Base-by-base conservation (phyloP, 2,888 invertebrate species). In the Latrodectus hesperus region DNA sequence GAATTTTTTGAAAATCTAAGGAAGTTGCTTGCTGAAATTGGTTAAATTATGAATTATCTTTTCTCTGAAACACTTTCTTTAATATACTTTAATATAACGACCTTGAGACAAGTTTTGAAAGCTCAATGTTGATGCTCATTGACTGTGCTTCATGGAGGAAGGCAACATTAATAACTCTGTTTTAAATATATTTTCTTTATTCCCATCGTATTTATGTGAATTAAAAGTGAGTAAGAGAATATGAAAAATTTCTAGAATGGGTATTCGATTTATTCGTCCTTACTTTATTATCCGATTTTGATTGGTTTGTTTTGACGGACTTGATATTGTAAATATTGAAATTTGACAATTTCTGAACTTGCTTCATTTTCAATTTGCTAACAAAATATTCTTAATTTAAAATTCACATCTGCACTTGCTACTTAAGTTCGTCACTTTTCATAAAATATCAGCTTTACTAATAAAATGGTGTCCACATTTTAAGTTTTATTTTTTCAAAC, bases 101-200 rank as follows among this genome's bases (percentile, higher is more conserved):
- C 86, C 86, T 87, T 87, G 86, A 81, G 81, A 87, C 86, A 81
- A 76, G 79, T 80, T 87, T 84, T 74, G 86, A 73, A 81, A 49
- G 65, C 84, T 81, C 81, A 73, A 81, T 87, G 86, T 87, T 87
- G 85, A 85, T 79, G 86, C 51, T 49, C 86, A 86, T 72, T 77
- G 81, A 81, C 81, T 72, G 53, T 64, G 77, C 86, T 87, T 87
- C 86, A 87, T 87, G 86, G 86, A 87, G 81, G 81, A 73, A 77
- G 77, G 52, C 86, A 87, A 53, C 70, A 60, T 71, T 87, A 64
- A 67, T 77, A 67, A 53, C 73, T 87, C 77, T 65, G 77, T 53
- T 77, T 81, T 76, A 71, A 67, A 72, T 77, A 70, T 53, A 65
- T 77, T 81, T 77, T 87, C 26, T 81, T 77, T 87, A 67, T 73